phyloP scores from a whole-genome alignment of 2,888 invertebrate species.

The Exephanes ischioxanthus region DNA sequence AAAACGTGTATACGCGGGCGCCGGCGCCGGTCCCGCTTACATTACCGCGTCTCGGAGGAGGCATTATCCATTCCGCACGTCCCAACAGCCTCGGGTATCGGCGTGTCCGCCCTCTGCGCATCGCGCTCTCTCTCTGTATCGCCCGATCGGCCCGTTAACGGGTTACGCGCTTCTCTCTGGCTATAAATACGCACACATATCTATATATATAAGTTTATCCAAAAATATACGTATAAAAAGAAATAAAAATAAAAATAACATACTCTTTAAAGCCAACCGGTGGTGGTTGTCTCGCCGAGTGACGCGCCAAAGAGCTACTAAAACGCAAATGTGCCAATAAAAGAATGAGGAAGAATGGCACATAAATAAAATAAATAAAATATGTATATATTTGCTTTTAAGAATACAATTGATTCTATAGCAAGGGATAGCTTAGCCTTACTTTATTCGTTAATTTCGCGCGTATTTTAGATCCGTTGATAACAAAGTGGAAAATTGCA shows the following conservation, averaged over 20 bases:
- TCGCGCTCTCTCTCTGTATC: neutral
- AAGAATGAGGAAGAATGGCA: neutral
- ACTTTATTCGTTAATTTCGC: too few relatives aligned
- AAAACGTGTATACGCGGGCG: constrained; percentile 77
- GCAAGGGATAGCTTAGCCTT: too few relatives aligned
- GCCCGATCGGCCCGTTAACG: constrained; percentile 49
- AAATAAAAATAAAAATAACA: too few relatives aligned
- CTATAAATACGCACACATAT: neutral
- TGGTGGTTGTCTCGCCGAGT: neutral
- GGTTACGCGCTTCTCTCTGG: constrained; percentile 12
- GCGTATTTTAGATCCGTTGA: too few relatives aligned
- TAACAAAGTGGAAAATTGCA: too few relatives aligned
- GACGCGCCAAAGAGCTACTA: constrained; percentile 7
- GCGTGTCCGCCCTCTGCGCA: constrained; percentile 38
- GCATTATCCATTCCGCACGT: constrained; percentile 77
- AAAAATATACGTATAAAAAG: neutral
- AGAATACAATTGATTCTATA: too few relatives aligned
- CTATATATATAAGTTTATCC: constrained; percentile 5
- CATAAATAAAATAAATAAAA: too few relatives aligned
- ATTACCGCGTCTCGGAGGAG: constrained; percentile 75
- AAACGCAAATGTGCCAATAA: neutral
- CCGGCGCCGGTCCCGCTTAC: constrained; percentile 78
- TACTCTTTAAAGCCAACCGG: constrained; percentile 2
- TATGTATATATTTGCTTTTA: too few relatives aligned
- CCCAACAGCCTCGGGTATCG: constrained; percentile 58